These are phyloP conservation scores for Paramormyrops kingsleyae DNA, from an alignment of 2,113 vertebrate species.

Conservation along the genomic window DNA sequence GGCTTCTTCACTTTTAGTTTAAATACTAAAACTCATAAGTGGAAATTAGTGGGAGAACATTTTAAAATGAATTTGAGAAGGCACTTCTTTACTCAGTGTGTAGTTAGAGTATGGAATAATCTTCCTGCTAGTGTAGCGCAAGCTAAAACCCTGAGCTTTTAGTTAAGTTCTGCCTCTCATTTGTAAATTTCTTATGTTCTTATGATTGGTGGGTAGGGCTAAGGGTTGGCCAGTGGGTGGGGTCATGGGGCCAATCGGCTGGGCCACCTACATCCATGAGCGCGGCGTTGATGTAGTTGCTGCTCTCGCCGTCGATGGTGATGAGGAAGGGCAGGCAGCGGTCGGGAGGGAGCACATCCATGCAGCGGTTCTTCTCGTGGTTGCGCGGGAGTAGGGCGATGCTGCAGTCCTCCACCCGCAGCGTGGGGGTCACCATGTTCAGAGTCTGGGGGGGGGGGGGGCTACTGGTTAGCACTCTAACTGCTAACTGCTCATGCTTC, in stretches of 20 bases:
- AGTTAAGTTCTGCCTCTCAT: too few relatives aligned
- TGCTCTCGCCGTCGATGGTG: constrained; percentile 96
- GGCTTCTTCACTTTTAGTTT: too few relatives aligned
- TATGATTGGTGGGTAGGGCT: constrained; percentile 62
- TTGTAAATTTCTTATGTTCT: constrained; percentile 53
- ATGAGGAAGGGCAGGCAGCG: constrained; percentile 98
- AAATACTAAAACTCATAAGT: too few relatives aligned
- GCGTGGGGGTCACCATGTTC: constrained; percentile 94
- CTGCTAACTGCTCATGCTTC: background rate
- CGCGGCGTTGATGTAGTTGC: constrained; percentile 97
- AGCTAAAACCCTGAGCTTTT: too few relatives aligned
- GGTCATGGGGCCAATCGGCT: too few relatives aligned
- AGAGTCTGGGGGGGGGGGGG: constrained; percentile 66
- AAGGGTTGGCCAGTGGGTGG: too few relatives aligned
- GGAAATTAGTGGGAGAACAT: too few relatives aligned
- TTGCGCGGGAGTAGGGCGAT: constrained; percentile 92
- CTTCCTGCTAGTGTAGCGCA: too few relatives aligned
- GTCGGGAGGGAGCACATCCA: constrained; percentile 95
- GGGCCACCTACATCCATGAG: constrained; percentile 87
- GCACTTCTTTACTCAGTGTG: too few relatives aligned
- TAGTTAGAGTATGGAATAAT: too few relatives aligned
- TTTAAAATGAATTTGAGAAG: too few relatives aligned
- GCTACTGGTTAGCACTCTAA: background rate
- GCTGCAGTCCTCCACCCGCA: constrained; percentile 95
- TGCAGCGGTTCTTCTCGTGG: constrained; percentile 97